Base-by-base conservation (phyloP, 2,113 vertebrate genomes). In the Sebastes schlegelii region DNA sequence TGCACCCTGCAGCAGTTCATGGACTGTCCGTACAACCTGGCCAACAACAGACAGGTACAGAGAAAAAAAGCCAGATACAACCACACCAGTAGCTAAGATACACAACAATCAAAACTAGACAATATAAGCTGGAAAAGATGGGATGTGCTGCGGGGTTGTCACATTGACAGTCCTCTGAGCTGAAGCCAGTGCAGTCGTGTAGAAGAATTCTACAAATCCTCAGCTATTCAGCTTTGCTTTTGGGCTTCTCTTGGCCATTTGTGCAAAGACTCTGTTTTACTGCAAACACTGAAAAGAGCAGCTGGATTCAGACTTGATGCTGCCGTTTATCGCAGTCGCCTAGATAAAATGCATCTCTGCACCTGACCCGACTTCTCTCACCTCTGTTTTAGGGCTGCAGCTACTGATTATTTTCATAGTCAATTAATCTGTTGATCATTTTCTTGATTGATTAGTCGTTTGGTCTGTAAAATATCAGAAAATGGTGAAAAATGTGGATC, bases 1-100 rank as follows among this genome's bases (percentile, higher is more conserved):
- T 99, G 98, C 94, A 99, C 97, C 0, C 96, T 99, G 90, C 97
- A 97, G 94, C 97, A 99, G 94, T 99, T 99, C 95, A 99, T 99
- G 98, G 98, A 98, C 81, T 99, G 98, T 93, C 98, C 98, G 0
- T 99, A 99, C 84, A 99, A 99, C 81, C 86, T 99, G 95, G 98
- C 98, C 92, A 99, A 97, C 94, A 99, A 99, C 95, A 97, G 98
- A 83, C 98, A 99, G 85, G 98, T 99, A 70, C 8, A 1, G 21
- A 6, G 6, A 9, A 6, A 55, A 17, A 9, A 58, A 21, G 1
- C 7, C 14, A 40, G 26, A 17, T 10, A 17, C 0, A 52, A 26
- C 10, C 42, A 45, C 12, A 26, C 19, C 34, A 12, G 21, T 8
- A 40, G 57, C 64, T 45, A 2, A 5, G 23, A 48, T 23, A 13